Evolutionary conservation across 2,888 invertebrate genomes (phyloP), one percentile per base, ranked within the genome.

Genomic region (Melanostoma mellinum): DNA sequence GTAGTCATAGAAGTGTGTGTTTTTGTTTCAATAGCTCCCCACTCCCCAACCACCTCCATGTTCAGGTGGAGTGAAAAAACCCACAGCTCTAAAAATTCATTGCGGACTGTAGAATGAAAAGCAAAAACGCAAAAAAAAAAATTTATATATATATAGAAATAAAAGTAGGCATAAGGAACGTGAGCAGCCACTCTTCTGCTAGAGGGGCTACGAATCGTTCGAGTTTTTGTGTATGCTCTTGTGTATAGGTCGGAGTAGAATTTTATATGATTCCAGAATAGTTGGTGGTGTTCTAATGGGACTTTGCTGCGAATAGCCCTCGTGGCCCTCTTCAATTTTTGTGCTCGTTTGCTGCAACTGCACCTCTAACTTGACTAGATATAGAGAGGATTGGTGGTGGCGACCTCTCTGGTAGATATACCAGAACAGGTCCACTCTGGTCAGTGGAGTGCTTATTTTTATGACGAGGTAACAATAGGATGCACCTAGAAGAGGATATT

Each of bases 301-400:
- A 74, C 69, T 61, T 5, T 36, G n/a, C 20, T 84, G 42, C 60
- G 48, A 71, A 48, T 55, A 67, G 56, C 71, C 79, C 60, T 67
- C 53, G 46, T 74, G 79, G 74, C 60, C 73, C 71, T 75, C 74
- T 84, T 67, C 71, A 71, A 67, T 79, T 71, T 81, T 82, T 40
- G 58, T 72, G 36, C 55, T 53, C 48, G 71, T 61, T 58, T 53
- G 69, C 55, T 80, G 74, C 65, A 42, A 42, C 52, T 88, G 89
- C 85, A 87, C 86, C 89, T 89, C 87, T 86, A 89, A 89, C 89
- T 88, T 88, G 88, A 88, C 87, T 88, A 88, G 89, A 87, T 88
- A 88, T 89, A 88, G 85, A 88, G 86, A 86, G 87, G 50, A 32
- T 48, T 35, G 48, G 50, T 86, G 60, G 58, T 61, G 63, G 76